Conservation (phyloP, 2,888 invertebrate genomes). For the Leptinotarsa juncta region DNA sequence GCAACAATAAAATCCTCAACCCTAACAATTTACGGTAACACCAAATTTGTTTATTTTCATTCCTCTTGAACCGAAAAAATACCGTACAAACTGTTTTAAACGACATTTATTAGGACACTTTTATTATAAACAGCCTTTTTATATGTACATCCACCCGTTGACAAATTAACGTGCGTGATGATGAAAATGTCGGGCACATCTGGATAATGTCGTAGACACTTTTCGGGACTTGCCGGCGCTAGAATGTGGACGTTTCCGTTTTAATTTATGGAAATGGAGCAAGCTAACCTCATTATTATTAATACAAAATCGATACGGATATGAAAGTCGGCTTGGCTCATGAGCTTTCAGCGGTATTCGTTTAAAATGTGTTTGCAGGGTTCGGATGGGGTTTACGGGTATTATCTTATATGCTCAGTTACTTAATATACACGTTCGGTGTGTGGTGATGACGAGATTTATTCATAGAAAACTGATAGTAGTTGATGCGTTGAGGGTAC, state of each 20-base stretch:
- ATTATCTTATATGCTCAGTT: slow-evolving; percentile 11
- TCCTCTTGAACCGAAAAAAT: slow-evolving; percentile 3
- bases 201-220: slow-evolving; percentile 17
- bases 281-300: slow-evolving; percentile 11
- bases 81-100: slow-evolving; percentile 7
- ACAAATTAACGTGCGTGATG: slow-evolving; percentile 24
- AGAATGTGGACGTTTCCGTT: slow-evolving; percentile 9
- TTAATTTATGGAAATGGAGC: slow-evolving; percentile 19
- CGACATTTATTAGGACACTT: slow-evolving; percentile 27
- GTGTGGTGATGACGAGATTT: neutral
- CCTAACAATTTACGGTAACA: slow-evolving; percentile 16
- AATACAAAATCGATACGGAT: slow-evolving; percentile 17
- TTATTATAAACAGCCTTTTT: slow-evolving; percentile 31
- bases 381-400: slow-evolving; percentile 1
- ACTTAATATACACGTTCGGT: slow-evolving; percentile 11
- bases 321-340: slow-evolving; percentile 9
- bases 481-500: neutral
- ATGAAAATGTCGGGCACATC: slow-evolving; percentile 26
- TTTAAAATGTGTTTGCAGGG: slow-evolving; percentile 10
- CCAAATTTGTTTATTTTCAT: slow-evolving; percentile 19
- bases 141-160: slow-evolving; percentile 21
- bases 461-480: slow-evolving; percentile 9
- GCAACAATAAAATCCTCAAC: slow-evolving; percentile 13
- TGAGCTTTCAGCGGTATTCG: slow-evolving; percentile 6
- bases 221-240: slow-evolving; percentile 17